A percentile compares a stretch with the other conserved stretches of the same genome.
Conservation (phyloP, 2,113 vertebrate species). For the Garra rufa region DNA sequence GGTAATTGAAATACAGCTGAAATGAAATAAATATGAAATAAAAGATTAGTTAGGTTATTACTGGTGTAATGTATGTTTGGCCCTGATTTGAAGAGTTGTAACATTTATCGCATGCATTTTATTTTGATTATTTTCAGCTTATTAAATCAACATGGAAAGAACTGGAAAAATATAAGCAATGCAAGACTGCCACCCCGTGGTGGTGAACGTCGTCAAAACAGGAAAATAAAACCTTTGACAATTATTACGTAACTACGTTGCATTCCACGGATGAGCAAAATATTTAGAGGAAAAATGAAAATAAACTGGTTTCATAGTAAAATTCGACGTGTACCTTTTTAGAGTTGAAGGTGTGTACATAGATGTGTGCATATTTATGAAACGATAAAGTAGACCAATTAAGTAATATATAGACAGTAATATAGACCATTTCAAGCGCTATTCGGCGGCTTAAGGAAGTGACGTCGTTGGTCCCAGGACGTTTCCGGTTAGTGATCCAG, state of each 20-base stretch:
- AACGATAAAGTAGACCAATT: slow-evolving; percentile 25
- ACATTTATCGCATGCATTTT: not conserved
- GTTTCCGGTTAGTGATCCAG: no score
- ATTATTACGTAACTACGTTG: not conserved
- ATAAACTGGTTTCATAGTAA: not conserved
- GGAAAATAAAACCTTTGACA: not conserved
- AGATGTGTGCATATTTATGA: no score
- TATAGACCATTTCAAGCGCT: no score
- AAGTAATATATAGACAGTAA: slow-evolving; percentile 34
- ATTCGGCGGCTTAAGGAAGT: no score
- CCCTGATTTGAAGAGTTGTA: not conserved
- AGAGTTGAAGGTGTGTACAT: no score
- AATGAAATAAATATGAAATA: no score
- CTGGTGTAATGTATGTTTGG: no score
- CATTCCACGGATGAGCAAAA: not conserved
- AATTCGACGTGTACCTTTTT: not conserved
- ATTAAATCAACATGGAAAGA: not conserved
- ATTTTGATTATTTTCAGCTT: not conserved
- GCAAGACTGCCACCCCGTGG: not conserved
- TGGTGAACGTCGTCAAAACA: no score
- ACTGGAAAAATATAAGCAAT: not conserved
- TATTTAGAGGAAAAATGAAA: not conserved
- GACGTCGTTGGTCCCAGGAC: no score
- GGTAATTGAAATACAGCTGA: no score
- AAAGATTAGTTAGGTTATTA: no score